Evolutionary conservation across 2,888 invertebrate species (phyloP).

Genomic region (Strigamia crassipes): DNA sequence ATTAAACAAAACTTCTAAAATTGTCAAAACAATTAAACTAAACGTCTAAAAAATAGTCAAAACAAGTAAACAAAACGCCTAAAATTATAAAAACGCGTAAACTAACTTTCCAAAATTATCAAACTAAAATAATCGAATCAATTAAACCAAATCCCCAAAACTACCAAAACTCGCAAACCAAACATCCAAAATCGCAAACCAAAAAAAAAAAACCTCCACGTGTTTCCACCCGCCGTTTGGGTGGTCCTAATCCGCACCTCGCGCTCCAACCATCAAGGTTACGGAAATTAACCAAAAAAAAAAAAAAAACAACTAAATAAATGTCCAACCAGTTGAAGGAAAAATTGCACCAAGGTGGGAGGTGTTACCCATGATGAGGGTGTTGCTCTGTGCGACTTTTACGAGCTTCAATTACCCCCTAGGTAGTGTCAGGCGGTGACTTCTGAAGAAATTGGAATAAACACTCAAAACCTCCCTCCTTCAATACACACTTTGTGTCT

Average conservation of each 20-base stretch:
- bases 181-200: neutral
- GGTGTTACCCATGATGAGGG: slow-evolving; percentile 14
- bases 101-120: too few relatives aligned
- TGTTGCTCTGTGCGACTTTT: slow-evolving; percentile 3
- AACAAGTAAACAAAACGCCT: too few relatives aligned
- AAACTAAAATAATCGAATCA: too few relatives aligned
- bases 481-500: neutral
- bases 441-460: neutral
- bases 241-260: neutral
- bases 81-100: too few relatives aligned
- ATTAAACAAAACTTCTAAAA: too few relatives aligned
- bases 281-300: too few relatives aligned
- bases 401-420: slow-evolving; percentile 25
- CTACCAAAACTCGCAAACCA: too few relatives aligned
- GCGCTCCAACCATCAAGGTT: neutral
- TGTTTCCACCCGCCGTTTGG: neutral
- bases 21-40: too few relatives aligned
- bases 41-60: too few relatives aligned
- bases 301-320: neutral
- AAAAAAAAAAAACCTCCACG: neutral
- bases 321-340: neutral
- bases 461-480: neutral
- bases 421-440: slow-evolving; percentile 21
- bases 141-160: too few relatives aligned
- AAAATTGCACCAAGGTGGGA: neutral